phyloP scores from a whole-genome alignment of 2,888 invertebrate genomes.

The Aleiodes alternator region DNA sequence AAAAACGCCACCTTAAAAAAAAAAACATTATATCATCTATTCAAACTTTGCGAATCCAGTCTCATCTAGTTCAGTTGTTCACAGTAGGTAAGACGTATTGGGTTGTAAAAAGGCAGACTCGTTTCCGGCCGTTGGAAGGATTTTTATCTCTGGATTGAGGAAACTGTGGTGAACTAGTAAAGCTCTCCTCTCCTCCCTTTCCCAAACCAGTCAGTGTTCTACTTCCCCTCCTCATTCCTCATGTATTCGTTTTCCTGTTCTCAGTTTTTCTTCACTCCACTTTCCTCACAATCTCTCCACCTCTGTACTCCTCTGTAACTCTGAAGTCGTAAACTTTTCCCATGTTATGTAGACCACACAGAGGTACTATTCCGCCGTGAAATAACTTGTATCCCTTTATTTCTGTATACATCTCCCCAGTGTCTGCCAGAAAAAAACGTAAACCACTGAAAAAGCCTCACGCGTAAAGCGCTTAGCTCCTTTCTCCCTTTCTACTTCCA shows the following conservation, averaged over 20 bases:
- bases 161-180: conserved; percentile 37
- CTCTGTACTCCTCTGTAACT: neutral
- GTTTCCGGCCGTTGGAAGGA: conserved; percentile 33
- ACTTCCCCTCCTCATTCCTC: conserved; percentile 29
- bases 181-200: conserved; percentile 41
- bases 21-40: conserved; percentile 18
- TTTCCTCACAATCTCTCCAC: neutral
- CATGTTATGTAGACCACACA: conserved; percentile 37
- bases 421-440: conserved; percentile 33
- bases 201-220: conserved; percentile 34
- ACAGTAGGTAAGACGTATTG: conserved; percentile 26
- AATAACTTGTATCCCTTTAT: conserved; percentile 51
- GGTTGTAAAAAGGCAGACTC: conserved; percentile 33
- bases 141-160: conserved; percentile 36
- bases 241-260: neutral
- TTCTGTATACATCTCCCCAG: conserved; percentile 49
- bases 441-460: conserved; percentile 26
- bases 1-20: neutral
- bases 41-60: conserved; percentile 14
- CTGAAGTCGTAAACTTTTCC: conserved; percentile 9
- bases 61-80: conserved; percentile 1
- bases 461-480: conserved; percentile 24
- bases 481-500: neutral
- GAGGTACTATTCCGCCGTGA: conserved; percentile 32
- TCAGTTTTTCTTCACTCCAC: neutral